Base-by-base conservation (phyloP, 2,888 invertebrate species). In the Meganola albula region DNA sequence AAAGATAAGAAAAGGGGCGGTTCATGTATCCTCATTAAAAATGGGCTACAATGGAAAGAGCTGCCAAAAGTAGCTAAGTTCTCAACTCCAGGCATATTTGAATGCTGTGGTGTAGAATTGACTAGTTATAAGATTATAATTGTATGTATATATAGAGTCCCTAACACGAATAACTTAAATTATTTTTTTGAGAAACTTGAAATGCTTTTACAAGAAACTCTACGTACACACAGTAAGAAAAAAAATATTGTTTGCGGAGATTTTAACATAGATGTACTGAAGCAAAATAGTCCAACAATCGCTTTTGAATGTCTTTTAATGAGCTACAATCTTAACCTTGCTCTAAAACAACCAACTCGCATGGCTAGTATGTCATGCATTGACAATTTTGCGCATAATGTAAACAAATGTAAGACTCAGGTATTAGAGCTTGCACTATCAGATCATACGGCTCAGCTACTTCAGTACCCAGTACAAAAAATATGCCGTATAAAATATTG, bases 401-500 rank as follows among this genome's bases (percentile, higher is more conserved):
- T 20, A n/a, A 13, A 10, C 12, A 21, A 22, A 13, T 22, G 28
- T 22, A 22, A 28, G 7, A 9, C n/a, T 22, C n/a, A 28, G 3
- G 20, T 28, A 9, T 20, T 28, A 4, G 30, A 30, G 1, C 12
- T 24, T 10, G 30, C 16, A 8, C 10, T 30, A 6, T 30, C 30
- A 1, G 30, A 30, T 11, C 30, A 30, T 18, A 24, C 30, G 18
- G 23, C 30, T 2, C 24, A 24, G 24, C 7, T 30, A 10, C 8
- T 30, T 10, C 13, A 7, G 2, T 24, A 11, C 12, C 30, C 23
- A 24, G 24, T 30, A 1, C 24, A 24, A 9, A 14, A 7, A 8
- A 30, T n/a, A 7, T 30, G 11, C 7, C 14, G 1, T 7, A n/a
- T 30, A 2, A 10, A 14, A 2, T 10, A 24, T 4, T 30, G 30